Conservation (phyloP, 2,113 vertebrate species). For the Etia nguti region DNA sequence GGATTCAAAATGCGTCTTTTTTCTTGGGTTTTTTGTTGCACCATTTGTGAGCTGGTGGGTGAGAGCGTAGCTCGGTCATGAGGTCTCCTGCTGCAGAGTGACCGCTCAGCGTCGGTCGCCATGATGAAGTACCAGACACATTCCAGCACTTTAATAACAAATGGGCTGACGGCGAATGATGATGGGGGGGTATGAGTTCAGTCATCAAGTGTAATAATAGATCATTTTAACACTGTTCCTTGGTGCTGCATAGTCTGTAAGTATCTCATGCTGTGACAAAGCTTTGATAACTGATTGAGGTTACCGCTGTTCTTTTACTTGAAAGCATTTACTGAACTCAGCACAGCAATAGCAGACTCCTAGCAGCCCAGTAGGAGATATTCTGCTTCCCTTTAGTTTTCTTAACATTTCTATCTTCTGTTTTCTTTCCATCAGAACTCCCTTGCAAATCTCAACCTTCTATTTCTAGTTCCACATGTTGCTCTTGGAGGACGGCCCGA, state of each 20-base stretch:
- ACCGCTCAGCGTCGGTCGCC: constrained; percentile 52
- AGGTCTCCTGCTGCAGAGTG: constrained; percentile 69
- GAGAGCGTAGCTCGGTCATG: constrained; percentile 38
- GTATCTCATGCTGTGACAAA: not conserved
- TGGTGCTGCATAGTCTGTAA: not conserved
- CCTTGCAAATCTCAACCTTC: constrained; percentile 22
- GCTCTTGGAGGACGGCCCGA: constrained; percentile 44
- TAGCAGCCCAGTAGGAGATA: not conserved
- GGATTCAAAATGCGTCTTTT: not conserved
- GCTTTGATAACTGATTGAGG: not conserved
- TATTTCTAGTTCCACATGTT: constrained; percentile 49
- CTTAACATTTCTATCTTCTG: constrained; percentile 13
- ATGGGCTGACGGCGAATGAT: constrained; percentile 67
- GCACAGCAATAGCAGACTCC: not conserved
- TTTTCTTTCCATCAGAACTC: constrained; percentile 41
- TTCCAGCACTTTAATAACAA: constrained; percentile 76
- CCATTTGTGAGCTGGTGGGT: not conserved
- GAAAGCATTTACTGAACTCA: not conserved
- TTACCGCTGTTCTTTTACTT: not conserved
- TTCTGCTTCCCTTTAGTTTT: not conserved
- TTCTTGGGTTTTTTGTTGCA: not conserved
- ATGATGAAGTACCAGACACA: constrained; percentile 73
- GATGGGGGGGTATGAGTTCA: constrained; percentile 30
- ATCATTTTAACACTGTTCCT: constrained; percentile 8
- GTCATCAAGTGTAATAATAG: constrained; percentile 30